Percentiles rank a stretch among this genome's conserved stretches.
Conservation (phyloP, 1,140 invertebrate species). For the Drosophila eugracilis region DNA sequence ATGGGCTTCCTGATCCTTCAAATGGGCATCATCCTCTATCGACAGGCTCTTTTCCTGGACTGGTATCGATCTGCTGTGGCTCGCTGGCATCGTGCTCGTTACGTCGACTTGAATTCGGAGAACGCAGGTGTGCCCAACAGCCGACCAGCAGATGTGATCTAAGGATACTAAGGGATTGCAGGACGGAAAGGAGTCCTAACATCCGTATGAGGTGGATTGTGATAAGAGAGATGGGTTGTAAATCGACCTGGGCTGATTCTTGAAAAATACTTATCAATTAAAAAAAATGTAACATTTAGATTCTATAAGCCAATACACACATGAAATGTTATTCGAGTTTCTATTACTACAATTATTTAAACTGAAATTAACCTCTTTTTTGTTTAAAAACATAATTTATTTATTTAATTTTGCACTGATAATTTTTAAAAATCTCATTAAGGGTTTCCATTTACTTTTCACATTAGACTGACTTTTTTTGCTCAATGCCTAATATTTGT, state of each 20-base stretch:
- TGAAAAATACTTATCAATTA: slow-evolving; percentile 45
- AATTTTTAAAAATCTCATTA: not conserved
- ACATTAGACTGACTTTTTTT: slow-evolving; percentile 32
- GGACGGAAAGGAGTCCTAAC: not conserved
- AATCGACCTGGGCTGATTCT: slow-evolving; percentile 47
- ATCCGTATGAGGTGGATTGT: slow-evolving; percentile 41
- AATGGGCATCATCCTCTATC: slow-evolving; percentile 92
- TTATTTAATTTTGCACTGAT: too few relatives aligned
- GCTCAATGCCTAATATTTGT: slow-evolving; percentile 88
- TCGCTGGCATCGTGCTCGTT: slow-evolving; percentile 62
- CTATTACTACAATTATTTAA: not conserved
- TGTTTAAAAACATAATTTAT: too few relatives aligned
- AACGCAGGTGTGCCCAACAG: slow-evolving; percentile 48
- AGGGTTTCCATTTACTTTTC: not conserved
- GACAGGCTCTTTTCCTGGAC: slow-evolving; percentile 88
- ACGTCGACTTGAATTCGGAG: slow-evolving; percentile 57
- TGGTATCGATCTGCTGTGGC: slow-evolving; percentile 67
- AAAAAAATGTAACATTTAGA: slow-evolving; percentile 26
- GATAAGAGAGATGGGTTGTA: slow-evolving; percentile 61
- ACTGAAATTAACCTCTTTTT: not conserved
- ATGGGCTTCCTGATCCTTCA: slow-evolving; percentile 91
- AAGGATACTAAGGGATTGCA: slow-evolving; percentile 1
- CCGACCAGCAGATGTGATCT: slow-evolving; percentile 76
- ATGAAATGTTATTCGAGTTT: not conserved
- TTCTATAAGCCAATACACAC: slow-evolving; percentile 20